Percentiles rank a stretch among this genome's conserved stretches.
These are phyloP conservation scores for Coptodon bakossiorum DNA, from an alignment of 2,113 vertebrate species.

Conservation along the genomic window DNA sequence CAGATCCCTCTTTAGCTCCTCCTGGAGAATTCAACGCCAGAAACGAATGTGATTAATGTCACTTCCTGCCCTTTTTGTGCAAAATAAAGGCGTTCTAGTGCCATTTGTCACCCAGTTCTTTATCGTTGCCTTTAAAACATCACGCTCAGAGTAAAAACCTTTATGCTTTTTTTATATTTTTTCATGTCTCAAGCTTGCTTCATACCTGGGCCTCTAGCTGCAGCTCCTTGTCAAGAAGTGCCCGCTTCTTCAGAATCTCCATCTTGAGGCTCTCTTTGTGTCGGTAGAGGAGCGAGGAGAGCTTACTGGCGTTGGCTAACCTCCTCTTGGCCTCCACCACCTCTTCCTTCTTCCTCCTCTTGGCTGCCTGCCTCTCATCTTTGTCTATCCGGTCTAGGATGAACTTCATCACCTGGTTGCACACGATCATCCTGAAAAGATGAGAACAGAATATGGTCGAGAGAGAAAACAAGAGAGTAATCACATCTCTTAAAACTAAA, in stretches of 20 bases:
- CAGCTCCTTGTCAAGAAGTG: slow-evolving; percentile 93
- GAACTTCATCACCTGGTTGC: slow-evolving; percentile 99
- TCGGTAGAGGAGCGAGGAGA: slow-evolving; percentile 92
- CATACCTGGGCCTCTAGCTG: slow-evolving; percentile 93
- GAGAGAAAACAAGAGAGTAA: neutral
- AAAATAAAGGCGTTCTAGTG: neutral
- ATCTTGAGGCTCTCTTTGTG: slow-evolving; percentile 97
- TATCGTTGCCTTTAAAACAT: neutral
- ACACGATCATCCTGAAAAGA: slow-evolving; percentile 90
- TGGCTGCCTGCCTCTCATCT: slow-evolving; percentile 93
- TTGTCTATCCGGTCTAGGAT: slow-evolving; percentile 98
- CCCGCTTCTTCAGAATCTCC: slow-evolving; percentile 95
- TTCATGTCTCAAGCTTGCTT: too few species aligned
- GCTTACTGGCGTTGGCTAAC: slow-evolving; percentile 90
- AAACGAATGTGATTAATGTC: neutral
- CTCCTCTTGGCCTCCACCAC: slow-evolving; percentile 92
- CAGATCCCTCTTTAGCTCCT: slow-evolving; percentile 90
- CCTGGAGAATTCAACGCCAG: slow-evolving; percentile 62
- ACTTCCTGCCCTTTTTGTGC: neutral
- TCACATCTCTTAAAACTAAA: neutral
- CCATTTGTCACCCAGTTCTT: neutral
- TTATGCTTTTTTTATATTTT: neutral
- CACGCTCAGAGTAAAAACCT: neutral
- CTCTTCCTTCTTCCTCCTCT: slow-evolving; percentile 92
- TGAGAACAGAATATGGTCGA: neutral